Evolutionary conservation across 1,140 invertebrate species (phyloP).

Genomic region (Belonocnema kinseyi): DNA sequence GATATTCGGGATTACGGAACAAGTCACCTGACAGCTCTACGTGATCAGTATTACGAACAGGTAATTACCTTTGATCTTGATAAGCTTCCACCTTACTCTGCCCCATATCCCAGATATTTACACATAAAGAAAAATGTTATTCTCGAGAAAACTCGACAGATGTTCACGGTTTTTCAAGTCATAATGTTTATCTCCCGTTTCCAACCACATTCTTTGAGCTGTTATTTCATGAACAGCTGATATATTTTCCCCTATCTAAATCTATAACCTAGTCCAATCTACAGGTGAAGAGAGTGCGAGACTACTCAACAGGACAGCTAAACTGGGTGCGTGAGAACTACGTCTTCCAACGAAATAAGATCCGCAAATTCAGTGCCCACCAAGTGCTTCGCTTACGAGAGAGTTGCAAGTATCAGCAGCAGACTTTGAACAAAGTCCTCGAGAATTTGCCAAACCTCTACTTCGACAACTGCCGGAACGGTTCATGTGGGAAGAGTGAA

Average conservation of each 20-base stretch:
- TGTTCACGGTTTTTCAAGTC: too few species aligned
- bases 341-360: conserved; percentile 94
- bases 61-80: conserved; percentile 71
- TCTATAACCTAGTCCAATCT: background rate
- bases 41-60: conserved; percentile 95
- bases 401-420: conserved; percentile 96
- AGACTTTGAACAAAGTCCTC: conserved; percentile 94
- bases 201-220: too few species aligned
- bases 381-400: conserved; percentile 92
- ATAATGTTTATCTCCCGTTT: too few species aligned
- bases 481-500: conserved; percentile 88
- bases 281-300: conserved; percentile 88
- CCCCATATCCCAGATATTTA: background rate
- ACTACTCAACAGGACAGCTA: conserved; percentile 92
- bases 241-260: background rate
- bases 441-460: conserved; percentile 95
- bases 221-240: background rate
- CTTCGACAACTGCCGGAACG: conserved; percentile 93
- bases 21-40: conserved; percentile 87
- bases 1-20: conserved; percentile 94
- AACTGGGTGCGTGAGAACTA: conserved; percentile 96
- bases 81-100: background rate
- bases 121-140: too few species aligned
- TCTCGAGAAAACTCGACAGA: too few species aligned
- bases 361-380: conserved; percentile 94